A percentile compares a stretch with the other conserved stretches of the same genome.
Evolutionary conservation across 2,888 invertebrate species (phyloP).

Genomic region (Lymantria dispar): DNA sequence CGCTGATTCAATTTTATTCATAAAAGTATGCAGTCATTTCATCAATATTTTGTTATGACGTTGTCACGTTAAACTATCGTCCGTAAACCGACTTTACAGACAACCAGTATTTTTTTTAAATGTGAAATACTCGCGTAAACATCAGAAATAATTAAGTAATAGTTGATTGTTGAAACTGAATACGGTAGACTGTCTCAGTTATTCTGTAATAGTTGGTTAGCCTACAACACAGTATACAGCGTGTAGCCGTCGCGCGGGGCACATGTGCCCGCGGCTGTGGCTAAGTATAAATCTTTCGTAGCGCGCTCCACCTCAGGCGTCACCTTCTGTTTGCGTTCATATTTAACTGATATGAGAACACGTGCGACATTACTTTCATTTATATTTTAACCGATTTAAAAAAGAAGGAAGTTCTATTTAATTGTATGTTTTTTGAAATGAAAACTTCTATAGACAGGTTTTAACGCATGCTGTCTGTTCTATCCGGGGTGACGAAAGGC

Average conservation of each 20-base stretch:
- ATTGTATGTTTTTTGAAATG: no score
- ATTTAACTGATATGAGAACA: constrained; percentile 21
- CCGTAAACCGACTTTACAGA: no score
- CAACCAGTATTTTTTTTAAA: no score
- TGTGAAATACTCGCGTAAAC: no score
- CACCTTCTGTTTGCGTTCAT: constrained; percentile 29
- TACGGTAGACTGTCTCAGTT: background rate
- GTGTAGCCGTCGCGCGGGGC: constrained; percentile 42
- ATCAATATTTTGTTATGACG: no score
- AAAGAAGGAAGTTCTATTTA: no score
- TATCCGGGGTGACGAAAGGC: no score
- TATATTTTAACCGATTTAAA: background rate
- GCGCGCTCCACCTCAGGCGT: constrained; percentile 29
- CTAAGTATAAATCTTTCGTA: constrained; percentile 34
- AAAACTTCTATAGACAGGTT: no score
- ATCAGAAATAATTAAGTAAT: background rate
- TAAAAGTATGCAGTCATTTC: no score
- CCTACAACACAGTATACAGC: constrained; percentile 23
- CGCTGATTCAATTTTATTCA: no score
- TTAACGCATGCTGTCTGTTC: no score
- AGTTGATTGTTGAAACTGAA: background rate
- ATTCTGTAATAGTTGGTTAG: background rate
- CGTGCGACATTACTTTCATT: constrained; percentile 1
- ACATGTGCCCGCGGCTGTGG: constrained; percentile 41
- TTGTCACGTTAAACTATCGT: no score